Evolutionary conservation across 2,888 invertebrate species (phyloP), one percentile per base, ranked within the genome.

Genomic region (Macrophya alboannulata): DNA sequence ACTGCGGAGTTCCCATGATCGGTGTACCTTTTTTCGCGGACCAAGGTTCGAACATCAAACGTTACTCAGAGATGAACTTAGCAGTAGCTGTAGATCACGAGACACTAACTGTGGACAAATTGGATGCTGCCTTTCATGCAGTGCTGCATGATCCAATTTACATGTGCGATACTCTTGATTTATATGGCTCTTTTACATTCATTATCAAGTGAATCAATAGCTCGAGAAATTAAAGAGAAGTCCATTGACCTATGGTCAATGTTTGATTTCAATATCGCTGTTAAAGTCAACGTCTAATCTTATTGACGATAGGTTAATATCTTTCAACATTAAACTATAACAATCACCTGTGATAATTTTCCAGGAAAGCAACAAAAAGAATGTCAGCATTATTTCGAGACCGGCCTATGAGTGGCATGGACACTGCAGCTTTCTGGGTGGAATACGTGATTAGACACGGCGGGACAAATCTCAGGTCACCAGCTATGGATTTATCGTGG

Each of bases 341-440:
- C 62, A 10, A 25, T 62, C 62, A 25, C 12, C 12, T 43, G 37
- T 31, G 17, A 43, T 21, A 72, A 43, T 15, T 43, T 45, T 79
- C 55, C 48, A 91, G 90, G 62, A 51, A 89, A 76, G 79, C 85
- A 12, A 88, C 87, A 3, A 55, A 65, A 37, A 84, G 51, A 51
- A 21, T 51, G 9, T 51, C 72, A 25, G 51, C 31, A 55, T 6
- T 45, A 43, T 77, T 77, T 25, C 79, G 79, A 51, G 79, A 79
- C 25, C 79, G 72, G 17, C 79, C 79, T n/a, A 79, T 79, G 79
- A 40, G 43, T 43, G 79, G 51, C 6, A 37, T 79, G 48, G 79
- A 79, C 51, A 79, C 79, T 5, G 79, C 79, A 25, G 37, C 37
- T 21, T 79, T 43, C 15, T 79, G 79, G 79, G 48, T 79, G 21